These are phyloP conservation scores for Penaeus monodon DNA, from an alignment of 2,888 invertebrate genomes.

Conservation along the genomic window DNA sequence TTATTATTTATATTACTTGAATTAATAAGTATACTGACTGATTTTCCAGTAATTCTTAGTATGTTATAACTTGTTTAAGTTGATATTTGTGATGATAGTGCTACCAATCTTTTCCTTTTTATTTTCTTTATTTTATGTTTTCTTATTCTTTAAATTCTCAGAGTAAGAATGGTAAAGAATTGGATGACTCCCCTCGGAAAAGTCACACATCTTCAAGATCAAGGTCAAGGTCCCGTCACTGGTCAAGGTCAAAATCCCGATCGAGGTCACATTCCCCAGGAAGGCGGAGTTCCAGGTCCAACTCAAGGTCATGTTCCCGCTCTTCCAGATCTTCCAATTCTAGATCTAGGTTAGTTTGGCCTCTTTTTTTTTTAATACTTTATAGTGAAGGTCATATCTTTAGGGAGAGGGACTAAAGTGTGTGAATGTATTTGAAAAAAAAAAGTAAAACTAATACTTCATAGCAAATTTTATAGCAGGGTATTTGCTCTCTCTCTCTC, in stretches of 20 bases:
- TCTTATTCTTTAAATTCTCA: not conserved
- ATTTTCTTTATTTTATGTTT: not conserved
- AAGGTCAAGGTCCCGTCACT: constrained; percentile 24
- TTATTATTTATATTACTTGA: too few relatives aligned
- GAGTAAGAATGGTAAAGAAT: constrained; percentile 41
- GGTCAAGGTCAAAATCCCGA: constrained; percentile 23
- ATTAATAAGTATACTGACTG: too few relatives aligned
- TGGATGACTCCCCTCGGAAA: constrained; percentile 34
- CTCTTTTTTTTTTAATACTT: too few relatives aligned
- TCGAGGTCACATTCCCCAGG: constrained; percentile 44
- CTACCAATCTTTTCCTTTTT: not conserved
- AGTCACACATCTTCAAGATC: constrained; percentile 16
- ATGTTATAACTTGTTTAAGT: not conserved
- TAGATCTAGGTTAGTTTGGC: constrained; percentile 45
- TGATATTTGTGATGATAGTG: not conserved
- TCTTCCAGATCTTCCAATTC: constrained; percentile 51
- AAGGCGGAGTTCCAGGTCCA: constrained; percentile 34
- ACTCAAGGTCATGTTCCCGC: constrained; percentile 38
- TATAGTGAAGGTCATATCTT: too few relatives aligned
- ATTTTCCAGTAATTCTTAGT: not conserved
- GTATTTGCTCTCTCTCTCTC: too few relatives aligned
- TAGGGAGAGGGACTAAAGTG: not conserved
- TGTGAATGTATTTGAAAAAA: too few relatives aligned
- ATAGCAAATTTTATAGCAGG: too few relatives aligned
- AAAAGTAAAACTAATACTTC: too few relatives aligned